These are phyloP conservation scores for Phaedon cochleariae DNA, from an alignment of 2,888 invertebrate species.

Conservation along the genomic window DNA sequence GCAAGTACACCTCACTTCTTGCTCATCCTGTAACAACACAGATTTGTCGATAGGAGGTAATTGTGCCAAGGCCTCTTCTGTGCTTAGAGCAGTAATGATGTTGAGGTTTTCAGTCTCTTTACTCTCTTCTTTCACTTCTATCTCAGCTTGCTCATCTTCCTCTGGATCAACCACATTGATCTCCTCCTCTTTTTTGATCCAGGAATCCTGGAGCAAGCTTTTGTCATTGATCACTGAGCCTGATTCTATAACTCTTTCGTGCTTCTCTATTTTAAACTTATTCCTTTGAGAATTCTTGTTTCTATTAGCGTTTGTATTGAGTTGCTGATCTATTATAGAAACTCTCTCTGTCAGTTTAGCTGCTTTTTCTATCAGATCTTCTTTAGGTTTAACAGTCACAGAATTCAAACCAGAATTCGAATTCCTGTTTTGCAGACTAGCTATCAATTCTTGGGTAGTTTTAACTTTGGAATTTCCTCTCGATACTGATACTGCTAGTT, in stretches of 20 bases:
- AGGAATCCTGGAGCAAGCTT: slow-evolving; percentile 36
- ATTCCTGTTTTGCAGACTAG: slow-evolving; percentile 71
- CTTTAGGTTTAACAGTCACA: slow-evolving; percentile 48
- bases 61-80: slow-evolving; percentile 70
- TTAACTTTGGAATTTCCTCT: slow-evolving; percentile 71
- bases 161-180: slow-evolving; percentile 47
- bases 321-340: slow-evolving; percentile 59
- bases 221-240: slow-evolving; percentile 57
- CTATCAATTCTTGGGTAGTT: slow-evolving; percentile 83
- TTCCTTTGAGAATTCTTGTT: slow-evolving; percentile 55
- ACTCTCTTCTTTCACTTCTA: slow-evolving; percentile 39
- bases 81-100: slow-evolving; percentile 58
- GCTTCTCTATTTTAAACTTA: slow-evolving; percentile 41
- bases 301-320: slow-evolving; percentile 57
- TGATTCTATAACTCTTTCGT: slow-evolving; percentile 54
- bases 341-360: slow-evolving; percentile 60
- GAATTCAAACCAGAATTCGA: slow-evolving; percentile 38
- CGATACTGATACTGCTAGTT: slow-evolving; percentile 66
- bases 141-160: slow-evolving; percentile 36
- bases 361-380: slow-evolving; percentile 59
- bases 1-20: slow-evolving; percentile 51
- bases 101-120: slow-evolving; percentile 46
- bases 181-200: slow-evolving; percentile 44
- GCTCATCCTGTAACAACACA: slow-evolving; percentile 45
- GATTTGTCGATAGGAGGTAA: slow-evolving; percentile 72